phyloP scores from a whole-genome alignment of 2,888 invertebrate genomes.

The Neoitamus cyanurus region DNA sequence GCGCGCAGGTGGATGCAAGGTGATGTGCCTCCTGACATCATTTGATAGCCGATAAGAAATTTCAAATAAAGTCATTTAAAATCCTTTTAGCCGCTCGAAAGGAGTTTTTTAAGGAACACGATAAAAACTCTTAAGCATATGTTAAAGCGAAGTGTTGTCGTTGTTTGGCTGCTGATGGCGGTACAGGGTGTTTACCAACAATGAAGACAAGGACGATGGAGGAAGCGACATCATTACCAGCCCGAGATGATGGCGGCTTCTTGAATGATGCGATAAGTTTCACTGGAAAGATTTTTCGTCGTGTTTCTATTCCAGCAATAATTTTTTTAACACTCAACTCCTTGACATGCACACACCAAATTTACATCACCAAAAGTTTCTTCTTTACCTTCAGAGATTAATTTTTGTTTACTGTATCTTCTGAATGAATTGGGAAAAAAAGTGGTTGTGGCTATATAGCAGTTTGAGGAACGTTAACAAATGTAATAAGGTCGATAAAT shows the following conservation, averaged over 20 bases:
- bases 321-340: not conserved
- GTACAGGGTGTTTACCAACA: not conserved
- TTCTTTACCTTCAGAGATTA: not conserved
- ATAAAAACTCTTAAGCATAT: constrained; percentile 4
- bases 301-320: not conserved
- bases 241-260: not conserved
- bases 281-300: not conserved
- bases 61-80: constrained; percentile 51
- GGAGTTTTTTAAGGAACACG: not conserved
- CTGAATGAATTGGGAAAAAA: not conserved
- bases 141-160: not conserved
- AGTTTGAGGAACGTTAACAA: too few species aligned
- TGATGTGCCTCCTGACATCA: constrained; percentile 34
- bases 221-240: not conserved
- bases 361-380: not conserved
- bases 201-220: not conserved
- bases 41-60: constrained; percentile 50
- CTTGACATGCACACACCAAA: not conserved
- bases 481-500: too few species aligned
- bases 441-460: too few species aligned
- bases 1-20: constrained; percentile 19
- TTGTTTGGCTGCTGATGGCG: not conserved
- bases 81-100: constrained; percentile 29
- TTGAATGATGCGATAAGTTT: not conserved
- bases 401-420: not conserved